Conservation (phyloP, 1,140 invertebrate species). For the Apis cerana region DNA sequence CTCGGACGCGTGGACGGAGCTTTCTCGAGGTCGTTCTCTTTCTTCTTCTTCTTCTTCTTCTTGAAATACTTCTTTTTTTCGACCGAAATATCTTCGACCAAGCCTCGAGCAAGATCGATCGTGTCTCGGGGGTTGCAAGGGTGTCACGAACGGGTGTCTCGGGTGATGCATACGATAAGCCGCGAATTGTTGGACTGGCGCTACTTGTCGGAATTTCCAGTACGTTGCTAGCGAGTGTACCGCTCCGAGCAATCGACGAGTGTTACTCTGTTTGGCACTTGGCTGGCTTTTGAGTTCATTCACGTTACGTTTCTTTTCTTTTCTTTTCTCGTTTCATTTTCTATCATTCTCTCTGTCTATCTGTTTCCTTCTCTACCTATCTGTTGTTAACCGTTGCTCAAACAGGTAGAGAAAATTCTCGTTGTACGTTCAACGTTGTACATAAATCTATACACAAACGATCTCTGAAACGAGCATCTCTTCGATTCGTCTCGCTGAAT, state of each 20-base stretch:
- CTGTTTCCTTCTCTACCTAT: slow-evolving; percentile 2
- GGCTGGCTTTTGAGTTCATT: slow-evolving; percentile 55
- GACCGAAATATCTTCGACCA: not conserved
- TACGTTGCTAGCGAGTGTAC: slow-evolving; percentile 43
- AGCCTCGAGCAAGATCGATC: not conserved
- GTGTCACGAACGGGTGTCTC: slow-evolving; percentile 10
- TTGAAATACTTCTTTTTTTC: not conserved
- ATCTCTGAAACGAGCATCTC: not conserved
- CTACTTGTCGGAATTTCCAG: slow-evolving; percentile 60
- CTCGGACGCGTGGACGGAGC: not conserved
- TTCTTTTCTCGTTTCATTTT: slow-evolving; percentile 9
- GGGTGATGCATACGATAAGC: not conserved
- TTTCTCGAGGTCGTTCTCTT: not conserved
- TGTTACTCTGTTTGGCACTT: slow-evolving; percentile 59
- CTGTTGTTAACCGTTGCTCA: slow-evolving; percentile 13
- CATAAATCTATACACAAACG: not conserved
- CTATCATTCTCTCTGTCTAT: not conserved
- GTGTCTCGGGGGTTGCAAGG: slow-evolving; percentile 24
- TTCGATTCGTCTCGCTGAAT: not conserved
- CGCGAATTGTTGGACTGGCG: slow-evolving; percentile 62
- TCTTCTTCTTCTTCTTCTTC: not conserved
- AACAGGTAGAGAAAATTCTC: not conserved
- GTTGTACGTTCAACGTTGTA: not conserved
- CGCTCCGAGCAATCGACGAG: slow-evolving; percentile 53
- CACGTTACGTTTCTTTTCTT: slow-evolving; percentile 20